Evolutionary conservation across 2,797 vertebrate species (phyloP).

Genomic region (Chloroceryle amazona): DNA sequence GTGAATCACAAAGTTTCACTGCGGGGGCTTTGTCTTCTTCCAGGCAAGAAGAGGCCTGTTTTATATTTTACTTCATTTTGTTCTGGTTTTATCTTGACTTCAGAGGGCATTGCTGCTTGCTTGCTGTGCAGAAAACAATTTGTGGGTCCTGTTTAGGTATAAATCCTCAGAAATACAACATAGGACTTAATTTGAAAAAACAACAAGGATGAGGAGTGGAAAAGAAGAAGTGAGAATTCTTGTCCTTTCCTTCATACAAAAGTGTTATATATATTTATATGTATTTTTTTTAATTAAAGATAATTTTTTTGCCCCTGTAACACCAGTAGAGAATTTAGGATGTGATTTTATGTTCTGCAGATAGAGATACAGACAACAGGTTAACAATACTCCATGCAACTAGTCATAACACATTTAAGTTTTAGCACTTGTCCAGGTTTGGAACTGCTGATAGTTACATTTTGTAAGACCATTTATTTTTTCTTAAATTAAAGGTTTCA

Average conservation of each 20-base stretch:
- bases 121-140: neutral
- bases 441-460: neutral
- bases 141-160: neutral
- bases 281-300: neutral
- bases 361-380: neutral
- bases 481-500: neutral
- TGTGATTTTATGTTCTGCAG: neutral
- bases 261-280: neutral
- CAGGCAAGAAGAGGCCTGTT: neutral
- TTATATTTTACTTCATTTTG: constrained; percentile 27
- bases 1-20: neutral
- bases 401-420: neutral
- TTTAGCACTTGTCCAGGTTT: neutral
- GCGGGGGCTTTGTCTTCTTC: neutral
- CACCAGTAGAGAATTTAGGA: neutral
- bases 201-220: neutral
- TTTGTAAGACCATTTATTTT: neutral
- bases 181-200: neutral
- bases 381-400: neutral
- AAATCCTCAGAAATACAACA: neutral
- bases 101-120: neutral
- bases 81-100: neutral
- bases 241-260: neutral
- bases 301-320: neutral
- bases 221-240: neutral